A percentile compares a stretch with the other conserved stretches of the same genome.
Conservation (phyloP, 2,888 invertebrate species). For the Antitype chi region DNA sequence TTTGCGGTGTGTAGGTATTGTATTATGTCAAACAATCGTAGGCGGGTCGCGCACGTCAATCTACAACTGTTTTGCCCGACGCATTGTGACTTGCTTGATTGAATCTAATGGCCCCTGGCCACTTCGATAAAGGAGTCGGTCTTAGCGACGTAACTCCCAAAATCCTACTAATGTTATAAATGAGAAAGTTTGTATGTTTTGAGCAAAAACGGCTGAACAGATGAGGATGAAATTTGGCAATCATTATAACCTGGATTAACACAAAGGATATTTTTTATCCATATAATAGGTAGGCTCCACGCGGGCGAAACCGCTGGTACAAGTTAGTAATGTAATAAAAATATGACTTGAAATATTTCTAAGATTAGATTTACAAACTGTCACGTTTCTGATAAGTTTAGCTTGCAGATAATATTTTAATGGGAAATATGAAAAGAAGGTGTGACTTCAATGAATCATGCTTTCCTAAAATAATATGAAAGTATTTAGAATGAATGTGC, state of each 20-base stretch:
- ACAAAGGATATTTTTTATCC: no score
- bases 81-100: conserved; percentile 68
- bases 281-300: no score
- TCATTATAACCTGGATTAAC: no score
- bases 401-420: conserved; percentile 1
- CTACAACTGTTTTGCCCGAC: conserved; percentile 65
- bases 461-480: conserved; percentile 14
- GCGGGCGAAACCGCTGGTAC: no score
- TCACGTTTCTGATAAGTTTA: conserved; percentile 38
- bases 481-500: neutral
- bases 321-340: conserved; percentile 11
- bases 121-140: conserved; percentile 50
- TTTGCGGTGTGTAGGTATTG: conserved; percentile 58
- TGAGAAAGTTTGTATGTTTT: no score
- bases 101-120: conserved; percentile 56
- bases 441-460: conserved; percentile 43
- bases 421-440: conserved; percentile 31
- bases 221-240: no score
- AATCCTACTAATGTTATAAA: neutral
- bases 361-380: conserved; percentile 41
- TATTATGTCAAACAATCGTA: conserved; percentile 69
- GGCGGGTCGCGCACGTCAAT: conserved; percentile 80
- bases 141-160: conserved; percentile 19
- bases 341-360: conserved; percentile 24
- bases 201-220: no score